Evolutionary conservation across 2,797 vertebrate genomes (phyloP), one percentile per base, ranked within the genome.

Genomic region (Danio jaintianensis): DNA sequence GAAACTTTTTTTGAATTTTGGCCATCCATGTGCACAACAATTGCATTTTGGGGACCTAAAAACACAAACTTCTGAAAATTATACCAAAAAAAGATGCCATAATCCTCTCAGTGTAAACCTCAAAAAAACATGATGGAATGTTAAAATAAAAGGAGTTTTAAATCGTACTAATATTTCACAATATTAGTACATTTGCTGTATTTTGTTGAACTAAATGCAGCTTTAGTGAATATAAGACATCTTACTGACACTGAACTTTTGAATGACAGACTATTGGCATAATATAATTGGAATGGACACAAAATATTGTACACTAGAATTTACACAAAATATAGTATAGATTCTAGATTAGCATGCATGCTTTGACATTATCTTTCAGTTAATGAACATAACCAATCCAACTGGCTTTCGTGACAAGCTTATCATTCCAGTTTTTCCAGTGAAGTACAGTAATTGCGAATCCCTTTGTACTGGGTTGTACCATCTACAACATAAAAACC

Each of bases 361-460:
- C 7, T 47, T 67, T 6, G 0, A 58, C 10, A 67, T 16, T 47
- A 52, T 62, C 47, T 43, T 22, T 20, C 48, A 53, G 74, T 42
- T 29, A 9, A 13, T 66, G 36, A 12, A 15, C 63, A 56, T 1
- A 45, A 22, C 42, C 45, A 15, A 68, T 48, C 22, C 22, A 59
- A 59, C 52, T 59, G 64, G 36, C 16, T 48, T 76, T 7, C 0
- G 13, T 52, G 13, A 43, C 74, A 64, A 10, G 12, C 29, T 16
- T 36, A 67, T 40, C 53, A 59, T 50, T 78, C 75, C 43, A 20
- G 43, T 16, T 59, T 67, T 78, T 78, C 64, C 53, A 68, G 13
- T 0, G 36, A 64, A 53, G 4, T 55, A 76, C 38, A 53, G 36
- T 40, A 78, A 78, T 22, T 67, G 59, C 29, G 64, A 78, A 58